A percentile compares a stretch with the other conserved stretches of the same genome.
Conservation (phyloP, 2,113 vertebrate genomes). For the Marmota monax region DNA sequence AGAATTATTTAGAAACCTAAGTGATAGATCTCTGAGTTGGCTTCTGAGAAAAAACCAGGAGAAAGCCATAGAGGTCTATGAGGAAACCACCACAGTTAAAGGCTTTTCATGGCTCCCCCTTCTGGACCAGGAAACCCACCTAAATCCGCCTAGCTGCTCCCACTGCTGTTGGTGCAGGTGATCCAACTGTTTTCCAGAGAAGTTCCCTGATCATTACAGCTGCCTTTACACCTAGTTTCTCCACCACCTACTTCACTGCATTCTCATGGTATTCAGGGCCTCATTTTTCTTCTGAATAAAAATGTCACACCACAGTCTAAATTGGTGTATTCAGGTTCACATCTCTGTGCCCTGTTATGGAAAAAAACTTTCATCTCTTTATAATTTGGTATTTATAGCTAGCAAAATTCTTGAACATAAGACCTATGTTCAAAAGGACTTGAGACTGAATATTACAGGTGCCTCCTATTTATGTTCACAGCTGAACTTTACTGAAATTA, state of each 20-base stretch:
- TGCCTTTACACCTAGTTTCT: not conserved
- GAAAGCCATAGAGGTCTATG: not conserved
- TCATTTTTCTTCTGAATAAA: not conserved
- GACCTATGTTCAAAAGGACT: not conserved
- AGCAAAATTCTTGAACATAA: not conserved
- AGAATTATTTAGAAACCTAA: not conserved
- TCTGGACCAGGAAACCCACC: not conserved
- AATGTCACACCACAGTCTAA: not conserved
- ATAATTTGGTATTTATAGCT: not conserved
- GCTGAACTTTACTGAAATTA: not conserved
- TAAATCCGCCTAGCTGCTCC: not conserved
- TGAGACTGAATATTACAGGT: not conserved
- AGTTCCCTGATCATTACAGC: accelerated
- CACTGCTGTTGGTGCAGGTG: not conserved
- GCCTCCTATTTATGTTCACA: not conserved
- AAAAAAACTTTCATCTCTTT: not conserved
- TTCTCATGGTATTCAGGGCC: not conserved
- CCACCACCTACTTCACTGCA: not conserved
- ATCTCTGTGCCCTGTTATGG: not conserved
- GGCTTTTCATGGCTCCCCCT: not conserved
- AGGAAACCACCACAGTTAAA: not conserved
- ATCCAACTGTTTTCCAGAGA: not conserved
- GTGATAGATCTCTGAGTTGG: not conserved
- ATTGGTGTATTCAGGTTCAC: not conserved
- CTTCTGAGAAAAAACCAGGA: not conserved